Evolutionary conservation across 2,797 vertebrate genomes (phyloP).

Genomic region (Mus minutoides): DNA sequence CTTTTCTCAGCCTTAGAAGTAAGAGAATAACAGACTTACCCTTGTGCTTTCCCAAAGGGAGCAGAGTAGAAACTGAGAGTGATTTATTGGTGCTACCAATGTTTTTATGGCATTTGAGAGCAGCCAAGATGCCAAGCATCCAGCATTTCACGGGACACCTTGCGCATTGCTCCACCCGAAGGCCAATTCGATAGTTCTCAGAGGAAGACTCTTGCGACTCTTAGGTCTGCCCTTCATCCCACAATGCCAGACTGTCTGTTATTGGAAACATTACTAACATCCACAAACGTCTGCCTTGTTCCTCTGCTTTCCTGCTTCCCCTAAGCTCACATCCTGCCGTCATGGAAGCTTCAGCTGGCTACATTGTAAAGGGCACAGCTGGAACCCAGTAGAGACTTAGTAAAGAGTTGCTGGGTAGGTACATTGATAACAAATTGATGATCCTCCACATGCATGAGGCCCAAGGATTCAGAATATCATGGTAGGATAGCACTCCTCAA

Average conservation of each 20-base stretch:
- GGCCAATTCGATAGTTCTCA: neutral
- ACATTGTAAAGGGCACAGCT: neutral
- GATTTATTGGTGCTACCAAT: neutral
- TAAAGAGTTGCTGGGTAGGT: neutral
- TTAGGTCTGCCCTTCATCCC: neutral
- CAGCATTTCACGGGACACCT: neutral
- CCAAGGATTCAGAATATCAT: neutral
- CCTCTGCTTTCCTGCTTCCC: neutral
- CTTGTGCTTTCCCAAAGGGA: neutral
- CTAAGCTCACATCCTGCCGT: neutral
- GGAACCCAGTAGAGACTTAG: neutral
- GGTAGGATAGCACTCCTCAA: neutral
- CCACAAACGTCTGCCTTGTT: neutral
- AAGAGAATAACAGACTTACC: neutral
- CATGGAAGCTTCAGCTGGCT: neutral
- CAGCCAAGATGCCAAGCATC: neutral
- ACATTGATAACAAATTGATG: neutral
- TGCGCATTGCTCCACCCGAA: neutral
- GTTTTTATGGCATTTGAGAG: neutral
- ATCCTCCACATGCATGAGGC: neutral
- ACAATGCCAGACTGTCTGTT: neutral
- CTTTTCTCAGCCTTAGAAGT: neutral
- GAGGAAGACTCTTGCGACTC: neutral
- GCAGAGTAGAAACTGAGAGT: neutral
- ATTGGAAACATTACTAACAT: neutral